These are phyloP conservation scores for Neelides folsomi DNA, from an alignment of 2,888 invertebrate species.

Conservation along the genomic window DNA sequence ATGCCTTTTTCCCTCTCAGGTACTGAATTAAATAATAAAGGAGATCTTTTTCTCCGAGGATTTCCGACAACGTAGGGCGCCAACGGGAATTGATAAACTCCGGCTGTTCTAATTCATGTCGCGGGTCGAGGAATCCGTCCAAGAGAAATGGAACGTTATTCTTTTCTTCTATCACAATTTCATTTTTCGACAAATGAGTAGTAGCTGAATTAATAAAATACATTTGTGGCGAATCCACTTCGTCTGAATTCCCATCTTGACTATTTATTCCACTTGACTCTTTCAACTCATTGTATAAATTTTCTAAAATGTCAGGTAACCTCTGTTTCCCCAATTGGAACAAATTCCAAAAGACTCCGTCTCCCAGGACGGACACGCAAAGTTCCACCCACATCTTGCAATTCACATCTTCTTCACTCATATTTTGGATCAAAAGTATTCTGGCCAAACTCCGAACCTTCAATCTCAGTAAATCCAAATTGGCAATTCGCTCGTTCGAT, in stretches of 20 bases:
- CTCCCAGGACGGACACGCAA: constrained; percentile 25
- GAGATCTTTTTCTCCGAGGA: constrained; percentile 25
- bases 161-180: neutral
- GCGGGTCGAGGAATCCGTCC: constrained; percentile 26
- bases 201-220: neutral
- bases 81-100: constrained; percentile 23
- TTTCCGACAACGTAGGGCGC: constrained; percentile 26
- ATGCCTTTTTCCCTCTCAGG: constrained; percentile 24
- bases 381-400: constrained; percentile 30
- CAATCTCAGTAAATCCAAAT: constrained; percentile 1
- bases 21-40: constrained; percentile 31
- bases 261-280: neutral
- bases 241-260: neutral
- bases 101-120: constrained; percentile 23
- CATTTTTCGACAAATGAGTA: neutral
- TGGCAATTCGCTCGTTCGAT: neutral
- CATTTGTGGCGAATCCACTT: neutral
- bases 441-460: constrained; percentile 20
- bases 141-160: constrained; percentile 22
- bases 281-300: too few species aligned
- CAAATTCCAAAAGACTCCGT: constrained; percentile 31
- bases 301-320: constrained; percentile 14
- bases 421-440: constrained; percentile 12
- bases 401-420: constrained; percentile 20
- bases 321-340: constrained; percentile 22